Percentiles rank a stretch among this genome's conserved stretches.
These are phyloP conservation scores for Tragulus kanchil DNA, from an alignment of 2,113 vertebrate genomes.

Conservation along the genomic window DNA sequence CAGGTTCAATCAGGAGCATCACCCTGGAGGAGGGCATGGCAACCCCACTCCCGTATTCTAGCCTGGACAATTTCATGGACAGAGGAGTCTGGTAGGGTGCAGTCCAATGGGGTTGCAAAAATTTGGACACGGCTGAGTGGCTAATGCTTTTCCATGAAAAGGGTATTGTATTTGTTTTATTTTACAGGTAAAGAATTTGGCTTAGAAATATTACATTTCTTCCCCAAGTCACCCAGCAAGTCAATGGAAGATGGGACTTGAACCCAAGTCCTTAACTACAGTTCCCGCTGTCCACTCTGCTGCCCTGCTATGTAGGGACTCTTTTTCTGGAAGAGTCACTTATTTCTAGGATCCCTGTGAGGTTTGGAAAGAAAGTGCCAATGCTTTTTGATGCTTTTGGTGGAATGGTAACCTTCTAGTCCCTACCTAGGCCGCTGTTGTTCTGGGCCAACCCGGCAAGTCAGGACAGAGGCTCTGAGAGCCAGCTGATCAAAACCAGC, in stretches of 20 bases:
- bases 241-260: neutral
- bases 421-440: neutral
- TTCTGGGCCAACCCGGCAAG: neutral
- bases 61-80: neutral
- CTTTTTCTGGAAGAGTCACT: neutral
- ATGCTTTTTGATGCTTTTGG: neutral
- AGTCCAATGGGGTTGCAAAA: fast-evolving
- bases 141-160: neutral
- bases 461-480: neutral
- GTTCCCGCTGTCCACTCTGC: neutral
- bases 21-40: neutral
- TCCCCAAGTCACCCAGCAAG: neutral
- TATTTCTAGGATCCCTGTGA: neutral
- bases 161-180: neutral
- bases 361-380: neutral
- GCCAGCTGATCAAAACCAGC: neutral
- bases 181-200: neutral
- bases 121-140: neutral
- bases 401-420: neutral
- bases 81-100: neutral
- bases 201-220: neutral
- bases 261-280: neutral
- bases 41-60: neutral
- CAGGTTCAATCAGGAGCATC: neutral
- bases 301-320: neutral